Evolutionary conservation across 2,888 invertebrate genomes (phyloP), one percentile per base, ranked within the genome.

Genomic region (Abrostola triplasia): DNA sequence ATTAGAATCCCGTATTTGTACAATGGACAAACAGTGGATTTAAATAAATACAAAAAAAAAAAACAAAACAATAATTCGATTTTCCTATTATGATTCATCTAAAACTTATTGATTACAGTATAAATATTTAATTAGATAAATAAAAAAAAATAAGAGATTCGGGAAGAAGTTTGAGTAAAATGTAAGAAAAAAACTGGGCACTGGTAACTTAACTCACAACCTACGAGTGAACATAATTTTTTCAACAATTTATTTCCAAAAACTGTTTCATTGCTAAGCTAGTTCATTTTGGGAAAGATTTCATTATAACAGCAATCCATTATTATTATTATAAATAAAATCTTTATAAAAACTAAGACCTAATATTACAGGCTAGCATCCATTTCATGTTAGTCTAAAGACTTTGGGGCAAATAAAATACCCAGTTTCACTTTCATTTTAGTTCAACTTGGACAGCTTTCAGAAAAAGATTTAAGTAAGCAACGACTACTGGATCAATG

Each of bases 51-150:
- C 13, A 38, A 56, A 64, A 62, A 38, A 56, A 64, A 62, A 38
- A 64, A 68, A 68, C 11, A 49, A 42, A 68, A 68, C 64, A 76
- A 13, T 72, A 64, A 67, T 70, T 57, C 59, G 50, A 71, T 73
- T 61, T 75, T 53, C 52, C 66, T 67, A 73, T 40, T 41, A 67
- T 70, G 44, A 67, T 59, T 64, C 24, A 44, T 73, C 76, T 70
- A 70, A 73, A 73, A 78, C 61, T 77, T 69, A 77, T 44, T 51
- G 37, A 67, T 47, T 51, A 64, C 37, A 51, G 10, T 5, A 63
- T 36, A 24, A 6, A 62, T n/a, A 42, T 36, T 8, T 41, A 58
- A 64, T 37, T 49, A 59, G 47, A 62, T 48, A 37, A 51, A 58
- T 55, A 50, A 71, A 7, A 56, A 58, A 51, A 58, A 50, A 51